Evolutionary conservation across 2,888 invertebrate genomes (phyloP), one percentile per base, ranked within the genome.

Genomic region (Catocala sponsa): DNA sequence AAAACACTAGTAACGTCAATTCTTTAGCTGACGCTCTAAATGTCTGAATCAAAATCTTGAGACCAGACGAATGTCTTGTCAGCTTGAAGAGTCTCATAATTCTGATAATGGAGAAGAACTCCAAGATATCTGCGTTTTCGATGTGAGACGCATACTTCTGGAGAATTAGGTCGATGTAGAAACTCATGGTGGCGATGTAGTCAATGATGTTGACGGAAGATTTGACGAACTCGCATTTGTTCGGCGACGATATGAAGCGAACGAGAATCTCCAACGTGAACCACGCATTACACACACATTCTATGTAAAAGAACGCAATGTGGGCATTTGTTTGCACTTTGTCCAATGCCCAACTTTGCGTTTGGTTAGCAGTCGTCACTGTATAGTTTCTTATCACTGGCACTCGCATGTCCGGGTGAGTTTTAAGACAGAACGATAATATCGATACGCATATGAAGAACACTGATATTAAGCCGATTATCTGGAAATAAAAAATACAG

Each of bases 381-480:
- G 97, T 96, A 83, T 97, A 96, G 94, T 98, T 97, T 81, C 96
- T 95, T 78, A 98, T 97, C 82, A 97, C 96, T 70, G 99, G 99
- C 83, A 98, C 98, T 83, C 99, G 96, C 98, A 99, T 98, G 92
- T 98, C 99, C 73, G 99, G 99, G 94, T 99, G 99, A 52, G 99
- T 99, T 96, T 99, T 99, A 89, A 99, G 96, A 95, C 99, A 99
- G 95, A 99, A 99, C 80, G 99, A 99, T 91, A 99, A 95, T 91
- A 99, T 99, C 78, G 99, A 99, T 78, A 99, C 98, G 95, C 99
- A 98, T 92, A 99, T 99, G 96, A 99, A 99, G 96, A 99, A 99
- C 86, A 99, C 99, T 77, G 99, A 99, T 90, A 99, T 97, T 76
- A 99, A 98, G 81, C 99, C 99, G 90, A 99, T 98, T 84, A 99